Base-by-base conservation (phyloP, 2,888 invertebrate genomes). In the Eremobia ochroleuca region DNA sequence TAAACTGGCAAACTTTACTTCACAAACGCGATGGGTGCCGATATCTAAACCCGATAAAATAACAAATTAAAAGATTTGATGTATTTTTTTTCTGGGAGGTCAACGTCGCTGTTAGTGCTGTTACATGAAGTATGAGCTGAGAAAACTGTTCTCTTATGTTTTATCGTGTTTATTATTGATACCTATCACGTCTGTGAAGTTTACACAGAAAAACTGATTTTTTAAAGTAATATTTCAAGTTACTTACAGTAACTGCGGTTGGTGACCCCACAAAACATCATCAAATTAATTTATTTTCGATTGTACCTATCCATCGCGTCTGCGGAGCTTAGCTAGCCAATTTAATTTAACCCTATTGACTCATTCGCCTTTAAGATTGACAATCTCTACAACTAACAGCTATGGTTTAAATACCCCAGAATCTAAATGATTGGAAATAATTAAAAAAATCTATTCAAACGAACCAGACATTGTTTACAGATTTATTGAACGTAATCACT, bases 401-500 rank as follows among this genome's bases (percentile, higher is more conserved):
- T 21, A 70, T 9, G 21, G 4, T 71, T 46, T n/a, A 46, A 71
- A 9, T 46, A 66, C 13, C 31, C 25, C 28, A 46, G n/a, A 49
- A 40, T 40, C 5, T 25, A n/a, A 52, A 28, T 21, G 0, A 52
- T 21, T 40, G 4, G 0, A 73, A 34, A 46, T 58, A 59, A 34
- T 58, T 58, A 31, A 13, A 49, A 46, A 62, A 61, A 15, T 34
- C 9, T 8, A 18, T 49, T 52, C 18, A 46, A 65, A 65, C 25
- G 4, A 55, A 49, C 46, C 15, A 67, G 46, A 61, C 52, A 72
- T 31, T 76, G 40, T 67, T 73, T 58, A 71, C 65, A 68, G 52
- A 72, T 74, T 77, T 73, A 76, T 76, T 64, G 34, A 76, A 84
- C 49, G 62, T 46, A 49, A 65, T 79, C 62, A 64, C 31, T 68